Evolutionary conservation across 2,113 vertebrate genomes (phyloP).

Genomic region (Scartelaos histophorus): DNA sequence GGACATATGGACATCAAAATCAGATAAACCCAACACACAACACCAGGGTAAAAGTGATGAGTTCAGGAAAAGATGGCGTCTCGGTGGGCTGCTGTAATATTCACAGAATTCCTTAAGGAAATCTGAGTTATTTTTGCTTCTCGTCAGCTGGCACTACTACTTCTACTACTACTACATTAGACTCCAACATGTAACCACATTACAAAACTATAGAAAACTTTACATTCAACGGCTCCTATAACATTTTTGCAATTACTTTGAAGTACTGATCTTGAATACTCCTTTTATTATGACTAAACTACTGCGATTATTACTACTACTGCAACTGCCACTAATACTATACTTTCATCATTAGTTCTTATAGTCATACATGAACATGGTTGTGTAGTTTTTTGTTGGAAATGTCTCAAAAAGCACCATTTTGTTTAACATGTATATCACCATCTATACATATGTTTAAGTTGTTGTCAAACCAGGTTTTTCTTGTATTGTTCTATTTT

Average conservation of each 20-base stretch:
- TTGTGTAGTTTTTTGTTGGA: too few species aligned
- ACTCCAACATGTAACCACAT: not conserved
- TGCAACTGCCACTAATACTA: too few species aligned
- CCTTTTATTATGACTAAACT: too few species aligned
- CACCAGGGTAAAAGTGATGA: constrained; percentile 4
- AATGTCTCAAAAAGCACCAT: too few species aligned
- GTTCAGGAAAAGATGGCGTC: not conserved
- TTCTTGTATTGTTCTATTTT: not conserved
- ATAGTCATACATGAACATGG: too few species aligned
- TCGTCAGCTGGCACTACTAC: not conserved
- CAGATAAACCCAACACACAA: constrained; percentile 4
- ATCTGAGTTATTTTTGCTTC: not conserved
- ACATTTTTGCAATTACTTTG: too few species aligned
- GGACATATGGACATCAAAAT: not conserved
- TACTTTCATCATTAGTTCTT: too few species aligned
- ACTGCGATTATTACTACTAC: too few species aligned
- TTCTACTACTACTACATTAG: not conserved
- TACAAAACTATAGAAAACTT: not conserved
- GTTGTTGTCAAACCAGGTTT: not conserved
- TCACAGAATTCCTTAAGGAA: not conserved
- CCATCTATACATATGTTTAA: not conserved
- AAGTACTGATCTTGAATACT: too few species aligned
- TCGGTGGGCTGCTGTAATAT: not conserved
- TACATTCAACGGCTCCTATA: too few species aligned
- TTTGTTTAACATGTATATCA: too few species aligned